A percentile compares a stretch with the other conserved stretches of the same genome.
phyloP scores from a whole-genome alignment of 2,113 vertebrate species.

The Hypomesus transpacificus region DNA sequence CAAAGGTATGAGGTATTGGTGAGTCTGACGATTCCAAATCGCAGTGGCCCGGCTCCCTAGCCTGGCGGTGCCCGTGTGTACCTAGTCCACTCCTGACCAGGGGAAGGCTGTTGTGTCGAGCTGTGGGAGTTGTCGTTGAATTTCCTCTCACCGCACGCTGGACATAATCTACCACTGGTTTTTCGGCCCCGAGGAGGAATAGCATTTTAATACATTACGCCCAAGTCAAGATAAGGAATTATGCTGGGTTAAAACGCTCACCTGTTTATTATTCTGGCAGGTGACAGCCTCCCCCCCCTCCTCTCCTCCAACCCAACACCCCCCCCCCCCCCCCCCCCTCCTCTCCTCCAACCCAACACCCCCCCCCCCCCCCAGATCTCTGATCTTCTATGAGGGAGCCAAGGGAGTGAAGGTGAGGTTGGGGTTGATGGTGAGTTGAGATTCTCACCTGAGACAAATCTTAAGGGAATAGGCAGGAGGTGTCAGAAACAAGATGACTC shows the following conservation, averaged over 20 bases:
- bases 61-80: background rate
- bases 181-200: conserved; percentile 63
- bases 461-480: conserved; percentile 36
- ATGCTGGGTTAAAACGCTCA: conserved; percentile 69
- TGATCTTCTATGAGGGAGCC: conserved; percentile 62
- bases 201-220: conserved; percentile 70
- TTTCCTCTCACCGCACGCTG: conserved; percentile 63
- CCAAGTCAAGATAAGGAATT: conserved; percentile 64
- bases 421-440: conserved; percentile 21
- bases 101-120: conserved; percentile 32
- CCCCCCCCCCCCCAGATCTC: conserved; percentile 57
- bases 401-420: conserved; percentile 32
- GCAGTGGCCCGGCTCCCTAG: no score
- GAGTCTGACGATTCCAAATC: no score
- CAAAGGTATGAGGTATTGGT: background rate
- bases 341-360: conserved; percentile 18
- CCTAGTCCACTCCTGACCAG: conserved; percentile 35
- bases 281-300: conserved; percentile 60
- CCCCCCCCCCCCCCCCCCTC: conserved; percentile 46
- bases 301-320: conserved; percentile 18
- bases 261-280: conserved; percentile 73
- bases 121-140: conserved; percentile 60
- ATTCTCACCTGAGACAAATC: conserved; percentile 71
- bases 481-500: conserved; percentile 16
- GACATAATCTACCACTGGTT: conserved; percentile 72